A percentile compares a stretch with the other conserved stretches of the same genome.
phyloP scores from a whole-genome alignment of 1,140 invertebrate species.

The Ladona fulva region DNA sequence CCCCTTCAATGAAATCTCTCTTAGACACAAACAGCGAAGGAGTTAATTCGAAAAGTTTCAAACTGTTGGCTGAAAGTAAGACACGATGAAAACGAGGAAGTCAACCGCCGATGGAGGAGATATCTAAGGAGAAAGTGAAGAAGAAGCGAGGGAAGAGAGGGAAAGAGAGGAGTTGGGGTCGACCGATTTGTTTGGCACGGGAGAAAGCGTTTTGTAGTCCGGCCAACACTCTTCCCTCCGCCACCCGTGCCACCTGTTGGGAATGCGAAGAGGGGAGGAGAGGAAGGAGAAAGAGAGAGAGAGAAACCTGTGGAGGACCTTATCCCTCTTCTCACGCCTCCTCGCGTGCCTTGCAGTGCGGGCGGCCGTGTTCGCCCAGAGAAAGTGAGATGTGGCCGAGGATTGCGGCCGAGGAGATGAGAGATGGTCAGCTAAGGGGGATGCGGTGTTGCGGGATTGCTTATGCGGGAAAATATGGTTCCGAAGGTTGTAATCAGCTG shows the following conservation, averaged over 20 bases:
- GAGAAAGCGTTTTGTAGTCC: constrained; percentile 8
- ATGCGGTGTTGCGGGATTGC: no score
- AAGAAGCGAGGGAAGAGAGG: neutral
- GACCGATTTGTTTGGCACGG: neutral
- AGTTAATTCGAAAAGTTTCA: no score
- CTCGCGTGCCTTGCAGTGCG: neutral
- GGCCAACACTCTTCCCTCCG: neutral
- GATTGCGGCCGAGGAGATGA: no score
- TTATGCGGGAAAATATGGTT: no score
- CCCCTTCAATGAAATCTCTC: no score
- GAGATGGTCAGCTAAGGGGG: no score
- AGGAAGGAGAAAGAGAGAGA: neutral
- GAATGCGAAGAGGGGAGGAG: neutral
- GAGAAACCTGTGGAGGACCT: constrained; percentile 2
- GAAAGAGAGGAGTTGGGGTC: neutral
- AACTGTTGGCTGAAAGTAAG: no score
- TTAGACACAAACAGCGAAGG: no score
- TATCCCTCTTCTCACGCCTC: neutral
- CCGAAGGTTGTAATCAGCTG: no score
- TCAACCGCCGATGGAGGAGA: neutral
- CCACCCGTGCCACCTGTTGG: neutral
- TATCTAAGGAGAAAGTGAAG: neutral
- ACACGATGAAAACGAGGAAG: neutral
- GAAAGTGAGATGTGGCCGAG: no score
- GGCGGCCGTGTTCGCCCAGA: no score